Base-by-base conservation (phyloP, 1,140 invertebrate species). In the Trypoxylus dichotomus region DNA sequence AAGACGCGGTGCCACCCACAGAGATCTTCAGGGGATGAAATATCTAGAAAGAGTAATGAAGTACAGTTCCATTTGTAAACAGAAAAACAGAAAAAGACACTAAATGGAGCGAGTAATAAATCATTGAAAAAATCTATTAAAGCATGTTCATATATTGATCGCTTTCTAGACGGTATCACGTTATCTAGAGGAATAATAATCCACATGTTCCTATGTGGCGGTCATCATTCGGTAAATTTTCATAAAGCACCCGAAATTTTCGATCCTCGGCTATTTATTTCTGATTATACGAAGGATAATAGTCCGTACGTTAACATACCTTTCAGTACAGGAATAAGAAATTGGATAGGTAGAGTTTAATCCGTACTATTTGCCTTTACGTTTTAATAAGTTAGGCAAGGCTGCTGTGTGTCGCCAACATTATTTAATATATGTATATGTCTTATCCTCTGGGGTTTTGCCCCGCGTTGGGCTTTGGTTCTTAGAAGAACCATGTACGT, bases 151-250 rank as follows among this genome's bases (percentile, higher is more conserved):
- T 3, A 74, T 42, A 37, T 43, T 47, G 1, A 1, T 5, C 11
- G 27, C 32, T 72, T 72, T 72, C 1, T 72, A 72, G 90, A 87
- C 80, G 87, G 88, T 32, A 83, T 87, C 19, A 81, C 84, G 24
- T 84, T 91, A 43, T 88, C 87, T 0, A 87, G 87, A 63, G 88
- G 88, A 7, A 79, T 88, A 1, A 88, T 87, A 76, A 84, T 91
- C n/a, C 81, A 84, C 0, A 84, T 91, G 3, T 72, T 72, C 29
- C 19, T 41, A 2, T 74, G 24, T 13, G 37, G 73, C 13, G 21
- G 19, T 10, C 73, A 74, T 19, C 7, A 41, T 15, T 19, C 27
- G 1, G 15, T 13, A 8, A 41, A 42, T 37, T 1, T 2, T 6
- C n/a, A 43, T 47, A 29, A 29, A 21, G 24, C 42, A 21, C 73